Evolutionary conservation across 1,140 invertebrate genomes (phyloP), one percentile per base, ranked within the genome.

Genomic region (Saccostrea cuccullata): DNA sequence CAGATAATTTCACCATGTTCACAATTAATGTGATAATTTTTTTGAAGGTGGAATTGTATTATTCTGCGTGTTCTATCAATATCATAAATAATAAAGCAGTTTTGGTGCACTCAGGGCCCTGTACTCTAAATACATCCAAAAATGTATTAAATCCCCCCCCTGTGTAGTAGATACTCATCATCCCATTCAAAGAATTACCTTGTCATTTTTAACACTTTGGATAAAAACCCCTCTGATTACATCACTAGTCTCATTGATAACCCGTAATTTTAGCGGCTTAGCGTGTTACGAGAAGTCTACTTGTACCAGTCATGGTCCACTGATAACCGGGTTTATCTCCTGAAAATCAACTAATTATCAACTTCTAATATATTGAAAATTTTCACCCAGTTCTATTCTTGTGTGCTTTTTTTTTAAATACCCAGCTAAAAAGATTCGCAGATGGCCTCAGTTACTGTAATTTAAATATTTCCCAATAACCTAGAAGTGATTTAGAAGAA

Each of bases 391-490:
- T 67, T 67, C 23, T 23, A n/a, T 67, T 77, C 36, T 77, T 77
- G 23, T 77, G 23, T 67, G 6, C 13, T 23, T 15, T 15, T 30
- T 26, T 36, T 30, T 26, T 77, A 26, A 36, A 77, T 77, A 26
- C 11, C 70, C 30, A 30, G 13, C 23, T 30, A 13, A 77, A 36
- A 26, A 26, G 30, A 36, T 77, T 77, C 11, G 30, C 70, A 77
- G 23, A 77, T 26, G 70, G 70, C 8, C 15, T 4, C 13, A 36
- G 30, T 36, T 36, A 36, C 30, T 36, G 70, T 77, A 26, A 77
- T 77, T 77, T 77, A 77, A 77, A 77, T 77, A 77, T 77, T 77
- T 77, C 70, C 70, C 30, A 77, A 77, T 77, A 36, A 12, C 70
- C 0, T 15, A 73, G 26, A 23, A 73, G 67, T 73, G 70, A 30